Conservation (phyloP, 2,888 invertebrate genomes). For the Reticulitermes lucifugus region DNA sequence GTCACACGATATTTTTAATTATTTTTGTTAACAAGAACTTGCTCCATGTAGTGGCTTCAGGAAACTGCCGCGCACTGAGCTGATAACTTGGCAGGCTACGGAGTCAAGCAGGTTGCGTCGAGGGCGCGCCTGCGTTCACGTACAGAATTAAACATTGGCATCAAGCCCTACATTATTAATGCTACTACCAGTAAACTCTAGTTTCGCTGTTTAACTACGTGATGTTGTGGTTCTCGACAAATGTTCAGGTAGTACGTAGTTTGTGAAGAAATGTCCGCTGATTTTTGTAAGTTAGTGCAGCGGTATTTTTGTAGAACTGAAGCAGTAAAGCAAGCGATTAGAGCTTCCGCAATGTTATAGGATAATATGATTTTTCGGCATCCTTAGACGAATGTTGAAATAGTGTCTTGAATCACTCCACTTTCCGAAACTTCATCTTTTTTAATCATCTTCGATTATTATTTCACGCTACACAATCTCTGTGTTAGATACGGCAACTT, state of each 20-base stretch:
- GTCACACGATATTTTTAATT: not conserved
- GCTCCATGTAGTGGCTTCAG: not conserved
- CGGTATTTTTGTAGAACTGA: too few species aligned
- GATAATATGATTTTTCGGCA: too few species aligned
- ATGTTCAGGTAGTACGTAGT: not conserved
- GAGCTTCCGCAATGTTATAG: too few species aligned
- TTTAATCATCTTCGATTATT: too few species aligned
- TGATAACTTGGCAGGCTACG: not conserved
- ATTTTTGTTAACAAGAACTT: not conserved
- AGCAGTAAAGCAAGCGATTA: too few species aligned
- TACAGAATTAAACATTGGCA: slow-evolving; percentile 26
- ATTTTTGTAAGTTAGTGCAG: too few species aligned
- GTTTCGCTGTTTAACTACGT: not conserved
- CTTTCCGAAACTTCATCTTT: too few species aligned
- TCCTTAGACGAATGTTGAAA: too few species aligned
- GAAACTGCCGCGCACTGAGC: not conserved
- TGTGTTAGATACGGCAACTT: too few species aligned
- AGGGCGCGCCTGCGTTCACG: slow-evolving; percentile 24
- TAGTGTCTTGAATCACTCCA: too few species aligned
- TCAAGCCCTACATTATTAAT: slow-evolving; percentile 23
- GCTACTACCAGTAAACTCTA: slow-evolving; percentile 1
- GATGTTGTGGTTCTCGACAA: not conserved
- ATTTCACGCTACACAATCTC: too few species aligned
- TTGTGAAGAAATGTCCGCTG: not conserved
- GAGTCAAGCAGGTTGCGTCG: slow-evolving; percentile 3